Evolutionary conservation across 2,888 invertebrate genomes (phyloP).

Genomic region (Mesorhabditis spiculigera): DNA sequence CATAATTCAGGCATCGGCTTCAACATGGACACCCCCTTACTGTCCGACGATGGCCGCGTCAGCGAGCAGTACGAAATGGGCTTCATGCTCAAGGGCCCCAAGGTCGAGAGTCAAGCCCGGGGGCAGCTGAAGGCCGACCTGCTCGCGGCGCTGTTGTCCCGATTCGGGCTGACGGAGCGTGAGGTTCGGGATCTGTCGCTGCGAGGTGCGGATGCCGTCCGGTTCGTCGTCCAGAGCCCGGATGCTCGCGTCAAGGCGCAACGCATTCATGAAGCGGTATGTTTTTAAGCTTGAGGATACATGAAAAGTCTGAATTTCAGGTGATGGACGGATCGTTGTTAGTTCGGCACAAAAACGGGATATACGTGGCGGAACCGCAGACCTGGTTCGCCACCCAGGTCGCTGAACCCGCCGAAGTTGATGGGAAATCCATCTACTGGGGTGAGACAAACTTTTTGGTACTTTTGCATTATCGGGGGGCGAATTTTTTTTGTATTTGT

Average conservation of each 20-base stretch:
- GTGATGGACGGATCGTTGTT: slow-evolving; percentile 23
- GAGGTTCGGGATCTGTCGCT: slow-evolving; percentile 27
- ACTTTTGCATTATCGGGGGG: no score
- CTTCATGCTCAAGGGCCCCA: not conserved
- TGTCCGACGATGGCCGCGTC: not conserved
- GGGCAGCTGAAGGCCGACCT: slow-evolving; percentile 8
- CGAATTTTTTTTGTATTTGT: no score
- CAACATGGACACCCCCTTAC: slow-evolving; percentile 6
- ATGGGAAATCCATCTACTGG: slow-evolving; percentile 14
- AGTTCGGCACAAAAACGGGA: slow-evolving; percentile 26
- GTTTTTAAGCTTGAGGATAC: not conserved
- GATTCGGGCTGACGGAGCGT: slow-evolving; percentile 18
- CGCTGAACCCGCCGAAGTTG: slow-evolving; percentile 12
- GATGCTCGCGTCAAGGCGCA: slow-evolving; percentile 28
- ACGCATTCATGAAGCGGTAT: slow-evolving; percentile 28
- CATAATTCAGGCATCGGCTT: not conserved
- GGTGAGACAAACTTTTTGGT: not conserved
- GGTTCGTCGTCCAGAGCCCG: slow-evolving; percentile 21
- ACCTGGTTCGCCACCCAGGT: slow-evolving; percentile 32
- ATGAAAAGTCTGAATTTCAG: slow-evolving; percentile 11
- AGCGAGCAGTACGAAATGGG: slow-evolving; percentile 6
- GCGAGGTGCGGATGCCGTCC: slow-evolving; percentile 26
- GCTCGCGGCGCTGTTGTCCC: slow-evolving; percentile 17
- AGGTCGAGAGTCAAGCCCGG: not conserved
- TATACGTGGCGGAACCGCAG: slow-evolving; percentile 37